Percentiles rank a stretch among this genome's conserved stretches.
phyloP scores from a whole-genome alignment of 2,113 vertebrate genomes.

The Lepisosteus oculatus region DNA sequence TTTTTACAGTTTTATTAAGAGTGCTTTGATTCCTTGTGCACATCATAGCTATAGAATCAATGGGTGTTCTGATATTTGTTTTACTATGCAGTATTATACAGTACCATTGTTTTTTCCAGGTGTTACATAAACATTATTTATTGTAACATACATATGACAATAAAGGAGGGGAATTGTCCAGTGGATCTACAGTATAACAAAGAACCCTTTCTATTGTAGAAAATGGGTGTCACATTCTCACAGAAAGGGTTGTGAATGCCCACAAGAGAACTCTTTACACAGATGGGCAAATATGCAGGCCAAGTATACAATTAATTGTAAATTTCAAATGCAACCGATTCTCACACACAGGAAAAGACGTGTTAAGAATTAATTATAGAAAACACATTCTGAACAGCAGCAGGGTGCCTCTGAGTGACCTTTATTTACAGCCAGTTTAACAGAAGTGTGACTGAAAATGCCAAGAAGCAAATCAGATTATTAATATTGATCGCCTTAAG shows the following conservation, averaged over 20 bases:
- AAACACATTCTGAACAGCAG: conserved; percentile 78
- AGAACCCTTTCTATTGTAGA: background rate
- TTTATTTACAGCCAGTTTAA: conserved; percentile 87
- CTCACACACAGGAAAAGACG: conserved; percentile 73
- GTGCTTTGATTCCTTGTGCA: too few species aligned
- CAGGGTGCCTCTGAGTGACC: conserved; percentile 79
- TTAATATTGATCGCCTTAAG: conserved; percentile 86
- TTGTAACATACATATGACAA: too few species aligned
- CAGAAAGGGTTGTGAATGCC: conserved; percentile 24
- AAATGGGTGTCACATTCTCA: background rate
- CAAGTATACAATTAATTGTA: conserved; percentile 72
- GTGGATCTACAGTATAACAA: background rate
- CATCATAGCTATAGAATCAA: too few species aligned
- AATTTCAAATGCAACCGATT: conserved; percentile 79
- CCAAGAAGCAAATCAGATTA: conserved; percentile 80
- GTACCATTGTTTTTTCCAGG: too few species aligned
- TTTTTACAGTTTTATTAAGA: too few species aligned
- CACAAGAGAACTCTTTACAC: conserved; percentile 40
- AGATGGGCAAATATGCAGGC: conserved; percentile 56
- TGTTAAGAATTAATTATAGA: conserved; percentile 79
- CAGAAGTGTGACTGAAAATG: conserved; percentile 83
- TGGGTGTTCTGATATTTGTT: too few species aligned
- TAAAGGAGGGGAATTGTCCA: too few species aligned
- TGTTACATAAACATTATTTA: too few species aligned
- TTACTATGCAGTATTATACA: too few species aligned